These are phyloP conservation scores for Drosophila tropicalis DNA, from an alignment of 1,140 invertebrate species.

Conservation along the genomic window DNA sequence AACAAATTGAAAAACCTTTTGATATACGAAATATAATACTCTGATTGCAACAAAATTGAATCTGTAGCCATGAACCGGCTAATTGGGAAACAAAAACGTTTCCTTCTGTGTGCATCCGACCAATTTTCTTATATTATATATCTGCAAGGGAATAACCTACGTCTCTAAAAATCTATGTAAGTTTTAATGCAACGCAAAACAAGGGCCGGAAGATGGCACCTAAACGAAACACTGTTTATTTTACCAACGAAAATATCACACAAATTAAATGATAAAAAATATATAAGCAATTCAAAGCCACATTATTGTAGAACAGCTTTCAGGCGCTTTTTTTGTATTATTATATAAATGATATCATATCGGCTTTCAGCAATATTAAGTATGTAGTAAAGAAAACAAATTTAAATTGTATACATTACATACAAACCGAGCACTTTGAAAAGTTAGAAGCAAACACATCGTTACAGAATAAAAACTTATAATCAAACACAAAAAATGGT, in stretches of 20 bases:
- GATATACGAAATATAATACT: no score
- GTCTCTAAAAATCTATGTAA: not conserved
- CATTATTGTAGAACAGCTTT: constrained; percentile 46
- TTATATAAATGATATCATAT: constrained; percentile 38
- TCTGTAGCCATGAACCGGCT: no score
- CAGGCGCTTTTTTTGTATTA: constrained; percentile 45
- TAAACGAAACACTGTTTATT: not conserved
- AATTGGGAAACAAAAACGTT: no score
- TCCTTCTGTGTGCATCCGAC: not conserved
- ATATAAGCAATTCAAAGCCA: constrained; percentile 41
- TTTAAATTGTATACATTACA: constrained; percentile 42
- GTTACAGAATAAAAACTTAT: constrained; percentile 69
- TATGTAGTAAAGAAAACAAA: constrained; percentile 23
- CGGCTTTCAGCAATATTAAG: constrained; percentile 56
- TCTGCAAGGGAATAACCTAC: not conserved
- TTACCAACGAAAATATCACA: constrained; percentile 46
- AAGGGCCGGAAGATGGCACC: not conserved
- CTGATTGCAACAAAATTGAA: no score
- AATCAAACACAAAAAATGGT: constrained; percentile 20
- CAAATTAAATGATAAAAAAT: constrained; percentile 38
- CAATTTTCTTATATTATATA: not conserved
- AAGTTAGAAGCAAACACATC: constrained; percentile 59
- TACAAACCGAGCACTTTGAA: constrained; percentile 59
- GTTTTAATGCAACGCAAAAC: not conserved
- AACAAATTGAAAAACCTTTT: no score